Percentiles rank a stretch among this genome's conserved stretches.
These are phyloP conservation scores for Pelodytes ibericus DNA, from an alignment of 2,797 vertebrate genomes.

Conservation along the genomic window DNA sequence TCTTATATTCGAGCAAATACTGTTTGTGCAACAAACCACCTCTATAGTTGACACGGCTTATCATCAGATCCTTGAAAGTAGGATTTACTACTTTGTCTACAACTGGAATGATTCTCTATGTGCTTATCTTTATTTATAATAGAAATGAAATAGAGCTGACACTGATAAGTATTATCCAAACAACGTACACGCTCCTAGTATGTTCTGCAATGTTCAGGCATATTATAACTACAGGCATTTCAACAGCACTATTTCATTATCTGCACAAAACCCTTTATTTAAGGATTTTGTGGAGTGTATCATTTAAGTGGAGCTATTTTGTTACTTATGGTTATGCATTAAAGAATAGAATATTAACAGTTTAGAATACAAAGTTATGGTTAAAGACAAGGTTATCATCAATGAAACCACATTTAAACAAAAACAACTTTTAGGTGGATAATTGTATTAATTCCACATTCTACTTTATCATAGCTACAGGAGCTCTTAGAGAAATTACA, in stretches of 20 bases:
- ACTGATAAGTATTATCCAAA: too few species aligned
- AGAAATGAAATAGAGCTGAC: too few species aligned
- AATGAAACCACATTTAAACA: constrained; percentile 16
- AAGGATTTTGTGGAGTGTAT: constrained; percentile 14
- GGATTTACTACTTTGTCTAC: too few species aligned
- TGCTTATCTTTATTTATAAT: too few species aligned
- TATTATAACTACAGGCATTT: not conserved
- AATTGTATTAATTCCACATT: constrained; percentile 21
- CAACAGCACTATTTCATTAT: constrained; percentile 11
- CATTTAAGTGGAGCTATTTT: not conserved
- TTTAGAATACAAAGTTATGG: constrained; percentile 17
- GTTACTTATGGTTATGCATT: not conserved
- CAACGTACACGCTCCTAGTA: not conserved
- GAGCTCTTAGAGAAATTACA: constrained; percentile 34
- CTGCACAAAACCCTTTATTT: constrained; percentile 26
- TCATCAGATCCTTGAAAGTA: too few species aligned
- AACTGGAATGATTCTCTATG: too few species aligned
- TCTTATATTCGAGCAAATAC: too few species aligned
- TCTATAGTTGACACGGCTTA: too few species aligned
- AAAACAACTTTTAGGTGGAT: constrained; percentile 20
- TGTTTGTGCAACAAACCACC: too few species aligned
- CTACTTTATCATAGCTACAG: constrained; percentile 11
- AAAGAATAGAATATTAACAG: constrained; percentile 8
- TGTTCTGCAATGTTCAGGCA: not conserved
- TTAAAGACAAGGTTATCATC: constrained; percentile 1